A percentile compares a stretch with the other conserved stretches of the same genome.
Conservation (phyloP, 1,140 invertebrate genomes). For the Saccostrea glomerata region DNA sequence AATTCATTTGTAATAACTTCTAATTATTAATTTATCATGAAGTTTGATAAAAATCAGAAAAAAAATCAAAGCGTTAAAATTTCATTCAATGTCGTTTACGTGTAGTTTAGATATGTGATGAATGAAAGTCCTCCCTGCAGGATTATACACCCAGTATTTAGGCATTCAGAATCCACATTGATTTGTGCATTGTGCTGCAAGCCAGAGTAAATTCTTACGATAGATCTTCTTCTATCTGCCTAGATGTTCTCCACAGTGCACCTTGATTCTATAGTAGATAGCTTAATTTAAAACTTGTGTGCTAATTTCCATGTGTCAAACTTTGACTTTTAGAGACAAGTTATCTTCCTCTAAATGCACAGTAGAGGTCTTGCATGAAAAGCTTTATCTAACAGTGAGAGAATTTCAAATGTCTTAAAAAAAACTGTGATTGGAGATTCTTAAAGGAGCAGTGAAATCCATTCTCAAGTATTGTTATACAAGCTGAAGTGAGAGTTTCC, state of each 20-base stretch:
- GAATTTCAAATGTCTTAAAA: neutral
- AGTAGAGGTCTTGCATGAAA: neutral
- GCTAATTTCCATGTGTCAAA: neutral
- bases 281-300: neutral
- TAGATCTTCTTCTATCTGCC: neutral
- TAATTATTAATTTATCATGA: too few relatives aligned
- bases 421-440: neutral
- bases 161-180: too few relatives aligned
- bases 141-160: too few relatives aligned
- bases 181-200: neutral
- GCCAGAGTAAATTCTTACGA: neutral
- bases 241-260: neutral
- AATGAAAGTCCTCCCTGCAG: too few relatives aligned
- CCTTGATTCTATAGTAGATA: neutral
- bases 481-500: neutral
- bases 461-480: neutral
- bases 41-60: too few relatives aligned
- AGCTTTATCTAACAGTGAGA: constrained; percentile 6
- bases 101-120: too few relatives aligned
- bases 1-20: too few relatives aligned
- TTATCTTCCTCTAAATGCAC: neutral
- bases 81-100: too few relatives aligned
- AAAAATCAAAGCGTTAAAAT: too few relatives aligned
- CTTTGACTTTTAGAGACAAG: neutral
- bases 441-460: too few relatives aligned